Evolutionary conservation across 2,888 invertebrate species (phyloP).

Genomic region (Cactoblastis cactorum): DNA sequence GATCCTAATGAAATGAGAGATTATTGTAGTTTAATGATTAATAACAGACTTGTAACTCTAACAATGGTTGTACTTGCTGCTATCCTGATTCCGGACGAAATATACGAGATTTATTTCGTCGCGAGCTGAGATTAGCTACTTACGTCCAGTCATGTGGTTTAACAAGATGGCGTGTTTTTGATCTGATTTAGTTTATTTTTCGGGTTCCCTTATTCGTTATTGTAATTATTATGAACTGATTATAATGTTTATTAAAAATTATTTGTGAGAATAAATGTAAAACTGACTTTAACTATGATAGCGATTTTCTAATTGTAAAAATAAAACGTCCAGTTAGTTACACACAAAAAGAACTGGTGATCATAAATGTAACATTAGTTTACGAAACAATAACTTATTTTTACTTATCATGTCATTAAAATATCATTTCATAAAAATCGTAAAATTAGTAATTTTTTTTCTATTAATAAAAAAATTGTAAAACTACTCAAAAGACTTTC

Average conservation of each 20-base stretch:
- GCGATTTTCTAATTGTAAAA: neutral
- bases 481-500: conserved; percentile 64
- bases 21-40: neutral
- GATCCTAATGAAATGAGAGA: neutral
- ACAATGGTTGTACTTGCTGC: neutral
- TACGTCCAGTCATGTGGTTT: conserved; percentile 22
- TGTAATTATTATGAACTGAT: conserved; percentile 27
- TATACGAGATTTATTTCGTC: conserved; percentile 17
- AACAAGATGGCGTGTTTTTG: conserved; percentile 15
- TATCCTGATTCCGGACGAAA: conserved; percentile 14
- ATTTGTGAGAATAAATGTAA: neutral
- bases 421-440: conserved; percentile 56
- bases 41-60: neutral
- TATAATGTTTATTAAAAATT: neutral
- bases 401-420: conserved; percentile 27
- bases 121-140: conserved; percentile 13
- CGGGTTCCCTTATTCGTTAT: conserved; percentile 11
- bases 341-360: conserved; percentile 6
- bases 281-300: neutral
- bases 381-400: conserved; percentile 23
- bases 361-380: neutral
- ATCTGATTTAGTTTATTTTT: conserved; percentile 16
- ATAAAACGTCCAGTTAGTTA: neutral
- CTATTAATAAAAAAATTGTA: conserved; percentile 57
- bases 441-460: conserved; percentile 49